phyloP scores from a whole-genome alignment of 2,797 vertebrate species.

The Anas bernieri region DNA sequence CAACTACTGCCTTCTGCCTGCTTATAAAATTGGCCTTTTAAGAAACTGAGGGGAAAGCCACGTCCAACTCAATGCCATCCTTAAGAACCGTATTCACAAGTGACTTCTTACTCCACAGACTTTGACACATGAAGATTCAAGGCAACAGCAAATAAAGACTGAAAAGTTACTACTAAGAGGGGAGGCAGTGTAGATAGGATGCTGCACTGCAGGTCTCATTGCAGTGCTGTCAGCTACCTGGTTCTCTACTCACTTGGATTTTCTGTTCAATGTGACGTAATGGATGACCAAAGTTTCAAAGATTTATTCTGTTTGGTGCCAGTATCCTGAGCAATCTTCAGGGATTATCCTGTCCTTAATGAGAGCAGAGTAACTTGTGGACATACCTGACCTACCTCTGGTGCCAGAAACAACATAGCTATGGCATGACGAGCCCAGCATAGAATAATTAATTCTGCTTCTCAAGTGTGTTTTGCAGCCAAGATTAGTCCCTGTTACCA shows the following conservation, averaged over 20 bases:
- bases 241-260: background rate
- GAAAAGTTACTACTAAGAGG: background rate
- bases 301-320: background rate
- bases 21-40: slow-evolving; percentile 3
- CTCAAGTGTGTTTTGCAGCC: background rate
- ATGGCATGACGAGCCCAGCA: background rate
- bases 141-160: background rate
- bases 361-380: background rate
- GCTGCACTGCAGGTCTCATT: background rate
- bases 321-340: background rate
- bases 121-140: background rate
- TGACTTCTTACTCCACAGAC: background rate
- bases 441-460: background rate
- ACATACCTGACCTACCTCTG: background rate
- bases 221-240: background rate
- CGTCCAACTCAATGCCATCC: background rate
- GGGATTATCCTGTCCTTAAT: background rate
- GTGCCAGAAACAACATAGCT: background rate
- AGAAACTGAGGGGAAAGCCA: background rate
- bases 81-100: background rate
- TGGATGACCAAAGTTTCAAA: background rate
- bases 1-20: background rate
- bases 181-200: background rate
- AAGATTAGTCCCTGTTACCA: background rate
- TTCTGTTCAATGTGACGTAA: background rate